Percentiles rank a stretch among this genome's conserved stretches.
Conservation (phyloP, 92 coral and sea anemone genomes). For the Palythoa grandiflora region DNA sequence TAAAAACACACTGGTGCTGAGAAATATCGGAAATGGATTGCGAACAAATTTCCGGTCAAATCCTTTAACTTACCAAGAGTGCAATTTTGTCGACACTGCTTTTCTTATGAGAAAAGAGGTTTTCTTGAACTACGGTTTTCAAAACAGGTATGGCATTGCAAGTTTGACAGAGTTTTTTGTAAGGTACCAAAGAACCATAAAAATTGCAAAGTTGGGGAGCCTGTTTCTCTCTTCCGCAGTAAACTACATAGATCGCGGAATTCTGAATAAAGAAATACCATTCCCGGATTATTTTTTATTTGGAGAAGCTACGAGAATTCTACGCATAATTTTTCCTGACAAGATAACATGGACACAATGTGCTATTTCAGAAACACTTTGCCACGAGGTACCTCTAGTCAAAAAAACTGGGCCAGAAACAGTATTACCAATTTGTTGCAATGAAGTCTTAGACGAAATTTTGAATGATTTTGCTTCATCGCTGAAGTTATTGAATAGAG, state of each 20-base stretch:
- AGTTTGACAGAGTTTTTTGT: slow-evolving; percentile 26
- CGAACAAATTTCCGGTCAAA: neutral
- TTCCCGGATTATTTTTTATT: slow-evolving; percentile 22
- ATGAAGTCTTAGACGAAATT: slow-evolving; percentile 34
- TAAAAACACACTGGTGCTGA: slow-evolving; percentile 15
- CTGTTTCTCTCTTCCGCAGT: slow-evolving; percentile 21
- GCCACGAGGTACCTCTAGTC: slow-evolving; percentile 29
- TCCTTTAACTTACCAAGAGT: slow-evolving; percentile 21
- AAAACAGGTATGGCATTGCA: slow-evolving; percentile 8
- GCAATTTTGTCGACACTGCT: slow-evolving; percentile 41
- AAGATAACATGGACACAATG: slow-evolving; percentile 40
- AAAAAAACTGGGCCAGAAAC: neutral
- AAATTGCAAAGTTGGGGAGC: slow-evolving; percentile 14
- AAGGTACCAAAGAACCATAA: slow-evolving; percentile 17
- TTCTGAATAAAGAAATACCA: neutral
- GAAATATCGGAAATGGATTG: slow-evolving; percentile 8
- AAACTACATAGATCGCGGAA: slow-evolving; percentile 43
- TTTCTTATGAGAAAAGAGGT: slow-evolving; percentile 21
- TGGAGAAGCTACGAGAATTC: neutral
- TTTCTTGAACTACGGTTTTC: slow-evolving; percentile 3
- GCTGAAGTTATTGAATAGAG: neutral
- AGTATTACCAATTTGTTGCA: slow-evolving; percentile 34
- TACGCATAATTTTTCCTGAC: slow-evolving; percentile 33
- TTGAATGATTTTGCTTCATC: slow-evolving; percentile 26
- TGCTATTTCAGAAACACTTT: slow-evolving; percentile 30